Percentiles rank a stretch among this genome's conserved stretches.
Conservation (phyloP, 1,140 invertebrate species). For the Macrobrachium nipponense region DNA sequence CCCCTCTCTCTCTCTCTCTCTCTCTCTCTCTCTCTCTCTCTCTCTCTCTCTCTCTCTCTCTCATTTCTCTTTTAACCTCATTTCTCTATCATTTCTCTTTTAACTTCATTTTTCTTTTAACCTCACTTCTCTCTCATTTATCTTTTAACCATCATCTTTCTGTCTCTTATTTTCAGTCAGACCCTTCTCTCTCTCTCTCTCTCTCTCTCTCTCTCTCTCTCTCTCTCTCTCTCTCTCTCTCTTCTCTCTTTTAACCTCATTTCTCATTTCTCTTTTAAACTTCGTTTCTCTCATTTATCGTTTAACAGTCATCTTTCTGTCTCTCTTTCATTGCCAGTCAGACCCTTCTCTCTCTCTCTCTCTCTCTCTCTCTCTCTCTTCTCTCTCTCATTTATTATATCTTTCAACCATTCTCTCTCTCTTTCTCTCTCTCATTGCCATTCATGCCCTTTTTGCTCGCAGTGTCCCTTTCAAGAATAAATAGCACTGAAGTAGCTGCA, state of each 20-base stretch:
- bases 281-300: background rate
- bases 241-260: background rate
- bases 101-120: too few relatives aligned
- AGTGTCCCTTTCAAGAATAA: too few relatives aligned
- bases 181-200: slow-evolving; percentile 7
- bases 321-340: background rate
- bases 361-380: background rate
- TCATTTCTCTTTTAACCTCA: too few relatives aligned
- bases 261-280: background rate
- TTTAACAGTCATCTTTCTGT: background rate
- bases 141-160: background rate
- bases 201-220: slow-evolving; percentile 19
- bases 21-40: too few relatives aligned
- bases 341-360: background rate
- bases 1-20: too few relatives aligned
- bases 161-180: background rate
- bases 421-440: too few relatives aligned
- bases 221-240: slow-evolving; percentile 14
- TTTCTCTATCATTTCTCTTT: too few relatives aligned
- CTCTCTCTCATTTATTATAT: too few relatives aligned
- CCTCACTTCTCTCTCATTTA: background rate
- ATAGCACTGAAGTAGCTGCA: too few relatives aligned
- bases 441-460: too few relatives aligned
- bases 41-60: too few relatives aligned
- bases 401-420: background rate